phyloP scores from a whole-genome alignment of 2,113 vertebrate genomes.

The Alethe diademata region DNA sequence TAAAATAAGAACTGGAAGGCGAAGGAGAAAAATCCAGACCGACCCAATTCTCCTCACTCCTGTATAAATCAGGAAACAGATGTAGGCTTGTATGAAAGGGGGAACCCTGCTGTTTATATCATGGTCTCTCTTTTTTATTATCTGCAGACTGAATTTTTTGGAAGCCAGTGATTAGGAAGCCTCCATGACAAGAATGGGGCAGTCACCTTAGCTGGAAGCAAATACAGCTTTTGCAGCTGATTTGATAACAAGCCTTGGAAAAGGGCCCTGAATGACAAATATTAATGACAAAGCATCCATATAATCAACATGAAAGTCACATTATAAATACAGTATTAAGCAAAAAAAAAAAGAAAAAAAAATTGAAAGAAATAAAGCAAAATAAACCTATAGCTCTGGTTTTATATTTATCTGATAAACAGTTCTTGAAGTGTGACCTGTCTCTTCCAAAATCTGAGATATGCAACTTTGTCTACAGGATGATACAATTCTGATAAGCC shows the following conservation, averaged over 20 bases:
- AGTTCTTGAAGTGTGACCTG: background rate
- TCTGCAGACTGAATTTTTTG: background rate
- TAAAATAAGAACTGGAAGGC: slow-evolving; percentile 12
- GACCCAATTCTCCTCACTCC: background rate
- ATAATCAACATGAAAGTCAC: background rate
- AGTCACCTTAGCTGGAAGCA: background rate
- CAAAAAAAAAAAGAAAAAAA: background rate
- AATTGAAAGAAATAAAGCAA: background rate
- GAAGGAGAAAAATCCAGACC: background rate
- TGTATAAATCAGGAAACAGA: slow-evolving; percentile 19
- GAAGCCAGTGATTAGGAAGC: background rate
- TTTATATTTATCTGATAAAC: slow-evolving; percentile 8
- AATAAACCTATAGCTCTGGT: background rate
- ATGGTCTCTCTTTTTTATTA: background rate
- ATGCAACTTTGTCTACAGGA: slow-evolving; percentile 11
- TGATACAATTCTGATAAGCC: background rate
- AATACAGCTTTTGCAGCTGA: background rate
- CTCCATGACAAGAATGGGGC: background rate
- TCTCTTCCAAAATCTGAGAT: slow-evolving; percentile 21
- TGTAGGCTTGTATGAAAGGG: background rate
- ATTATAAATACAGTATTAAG: background rate
- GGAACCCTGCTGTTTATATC: background rate
- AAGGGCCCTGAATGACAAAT: background rate
- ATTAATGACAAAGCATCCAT: background rate
- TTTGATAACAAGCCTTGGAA: background rate